Base-by-base conservation (phyloP, 2,797 vertebrate species). In the Manis javanica region DNA sequence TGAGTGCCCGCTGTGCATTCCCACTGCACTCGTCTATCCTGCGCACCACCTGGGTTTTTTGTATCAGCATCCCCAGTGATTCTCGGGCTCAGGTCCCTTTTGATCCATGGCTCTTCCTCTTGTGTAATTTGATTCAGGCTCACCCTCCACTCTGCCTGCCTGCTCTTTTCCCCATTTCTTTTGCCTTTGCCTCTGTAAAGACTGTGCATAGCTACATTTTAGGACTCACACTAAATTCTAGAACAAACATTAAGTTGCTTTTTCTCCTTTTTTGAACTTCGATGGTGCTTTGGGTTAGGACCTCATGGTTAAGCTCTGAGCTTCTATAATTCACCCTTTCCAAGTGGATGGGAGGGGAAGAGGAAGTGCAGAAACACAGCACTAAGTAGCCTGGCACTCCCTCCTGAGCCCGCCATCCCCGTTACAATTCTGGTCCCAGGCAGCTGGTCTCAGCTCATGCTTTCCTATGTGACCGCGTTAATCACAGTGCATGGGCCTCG, bases 361-460 rank as follows among this genome's bases (percentile, higher is more conserved):
- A 46, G 46, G 46, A 46, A 46, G 0, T 3, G 21, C 23, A 31
- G 31, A 68, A 31, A 26, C 82, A 11, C 34, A 11, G 23, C 10
- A 7, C 31, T n/a, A 49, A 23, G 14, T 7, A 15, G 69, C 23
- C 49, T 5, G 0, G 8, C 5, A 26, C 37, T 42, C 57, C 42
- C 29, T 64, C 18, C 6, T 0, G 24, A 64, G 59, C 16, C 2
- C 5, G 0, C 16, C 21, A 4, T 16, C 42, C 9, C 31, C 0
- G 0, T 9, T 1, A 18, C 2, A 1, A 51, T 57, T 46, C 39
- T 29, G 16, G 24, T 26, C 31, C 23, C 2, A 26, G n/a, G 42
- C 16, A 53, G 72, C 1, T 18, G 7, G 5, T 16, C 42, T 51
- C n/a, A 11, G 31, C 59, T 8, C n/a, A 8, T 19, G 37, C 19